Evolutionary conservation across 1,140 invertebrate genomes (phyloP).

Genomic region (Zaprionus ghesquierei): DNA sequence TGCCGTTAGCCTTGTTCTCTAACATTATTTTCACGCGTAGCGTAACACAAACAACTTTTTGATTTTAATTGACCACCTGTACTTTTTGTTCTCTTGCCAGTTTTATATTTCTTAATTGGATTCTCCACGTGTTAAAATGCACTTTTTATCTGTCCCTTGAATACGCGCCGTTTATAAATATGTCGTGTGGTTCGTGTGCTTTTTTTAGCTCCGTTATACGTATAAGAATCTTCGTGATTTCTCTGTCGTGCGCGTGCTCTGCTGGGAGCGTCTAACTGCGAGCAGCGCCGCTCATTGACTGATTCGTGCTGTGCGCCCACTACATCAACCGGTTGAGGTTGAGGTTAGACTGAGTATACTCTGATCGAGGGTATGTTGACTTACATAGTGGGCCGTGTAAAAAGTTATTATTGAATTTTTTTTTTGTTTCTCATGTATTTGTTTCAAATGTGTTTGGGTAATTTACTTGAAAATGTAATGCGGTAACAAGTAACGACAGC

Average conservation of each 20-base stretch:
- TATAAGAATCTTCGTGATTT: not conserved
- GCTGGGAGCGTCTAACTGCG: slow-evolving; percentile 35
- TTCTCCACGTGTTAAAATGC: slow-evolving; percentile 56
- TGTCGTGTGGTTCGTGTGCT: slow-evolving; percentile 1
- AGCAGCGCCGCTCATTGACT: slow-evolving; percentile 55
- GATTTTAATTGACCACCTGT: not conserved
- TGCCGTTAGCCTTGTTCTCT: slow-evolving; percentile 12
- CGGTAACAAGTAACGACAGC: no score
- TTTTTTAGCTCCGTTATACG: slow-evolving; percentile 29
- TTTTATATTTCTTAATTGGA: not conserved
- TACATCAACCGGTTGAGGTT: slow-evolving; percentile 10
- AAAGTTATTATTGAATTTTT: no score
- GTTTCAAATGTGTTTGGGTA: no score
- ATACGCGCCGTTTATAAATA: slow-evolving; percentile 56
- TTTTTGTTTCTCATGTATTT: no score
- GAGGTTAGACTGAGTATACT: not conserved
- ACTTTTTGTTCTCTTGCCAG: slow-evolving; percentile 29
- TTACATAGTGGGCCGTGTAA: no score
- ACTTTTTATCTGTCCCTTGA: slow-evolving; percentile 44
- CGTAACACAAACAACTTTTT: not conserved
- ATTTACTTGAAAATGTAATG: no score
- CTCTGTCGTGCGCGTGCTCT: not conserved
- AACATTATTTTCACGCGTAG: slow-evolving; percentile 18
- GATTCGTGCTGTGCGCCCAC: slow-evolving; percentile 16
- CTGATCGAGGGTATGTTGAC: not conserved